Evolutionary conservation across 2,797 vertebrate species (phyloP), one percentile per base, ranked within the genome.

Genomic region (Sternarchorhynchus goeldii): DNA sequence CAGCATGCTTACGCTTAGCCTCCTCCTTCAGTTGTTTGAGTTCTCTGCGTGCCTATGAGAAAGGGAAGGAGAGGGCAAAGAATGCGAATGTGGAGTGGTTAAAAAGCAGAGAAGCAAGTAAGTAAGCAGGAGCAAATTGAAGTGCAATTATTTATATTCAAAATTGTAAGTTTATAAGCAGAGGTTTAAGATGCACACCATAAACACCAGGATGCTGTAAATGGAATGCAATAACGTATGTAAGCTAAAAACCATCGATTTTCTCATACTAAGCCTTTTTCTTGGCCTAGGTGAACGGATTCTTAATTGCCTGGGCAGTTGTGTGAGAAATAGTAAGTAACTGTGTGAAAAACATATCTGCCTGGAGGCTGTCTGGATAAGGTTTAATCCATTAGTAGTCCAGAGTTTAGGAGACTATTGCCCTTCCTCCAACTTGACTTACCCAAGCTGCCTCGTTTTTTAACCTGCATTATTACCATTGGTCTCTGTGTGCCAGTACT

Each of bases 1-100:
- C 96, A 80, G 98, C 97, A 86, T 97, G 96, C 93, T 96, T 98
- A 93, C 95, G 96, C 93, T 95, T 94, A 95, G 96, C 97, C 89
- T 96, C 96, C 81, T 98, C 96, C 94, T 99, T 99, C 96, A 99
- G 96, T 88, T 92, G 94, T 91, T 95, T 96, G 95, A 99, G 94
- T 85, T 98, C 96, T 95, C 96, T 97, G 89, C 97, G 98, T 92
- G 97, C 98, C 98, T 99, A 94, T 92, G 94, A 90, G 80, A 76
- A 16, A 75, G 92, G 92, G 77, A 85, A 62, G 83, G 87, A 75
- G 66, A 77, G 45, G 66, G 57, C 59, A 58, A 77, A 56, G 75
- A 85, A 82, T 78, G 85, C 77, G 56, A 76, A 64, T 78, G 73
- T 70, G 58, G 73, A 75, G 66, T 55, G 62, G 31, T 55, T 82